Evolutionary conservation across 2,888 invertebrate species (phyloP).

Genomic region (Tipula unca): DNA sequence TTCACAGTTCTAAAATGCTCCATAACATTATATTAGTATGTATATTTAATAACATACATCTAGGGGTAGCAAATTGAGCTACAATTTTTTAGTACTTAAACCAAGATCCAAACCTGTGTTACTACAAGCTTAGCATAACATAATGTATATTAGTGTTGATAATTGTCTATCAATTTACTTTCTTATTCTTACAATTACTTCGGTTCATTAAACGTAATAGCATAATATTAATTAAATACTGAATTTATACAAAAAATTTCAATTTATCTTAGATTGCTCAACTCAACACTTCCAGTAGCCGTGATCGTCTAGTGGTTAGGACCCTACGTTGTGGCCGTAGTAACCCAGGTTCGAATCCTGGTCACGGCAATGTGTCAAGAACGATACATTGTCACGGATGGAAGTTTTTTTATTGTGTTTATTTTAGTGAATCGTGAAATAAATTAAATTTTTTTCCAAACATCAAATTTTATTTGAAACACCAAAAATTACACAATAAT

Average conservation of each 20-base stretch:
- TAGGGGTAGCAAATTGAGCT: too few relatives aligned
- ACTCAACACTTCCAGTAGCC: constrained; percentile 22
- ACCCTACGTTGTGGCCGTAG: constrained; percentile 54
- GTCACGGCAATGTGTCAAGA: constrained; percentile 41
- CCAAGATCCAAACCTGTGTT: constrained; percentile 23
- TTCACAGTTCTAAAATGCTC: too few relatives aligned
- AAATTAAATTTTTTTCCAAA: background rate
- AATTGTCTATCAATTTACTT: background rate
- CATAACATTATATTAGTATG: too few relatives aligned
- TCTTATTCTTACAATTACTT: background rate
- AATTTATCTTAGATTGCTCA: too few relatives aligned
- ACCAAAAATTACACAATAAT: background rate
- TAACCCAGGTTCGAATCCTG: constrained; percentile 55
- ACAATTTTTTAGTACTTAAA: too few relatives aligned
- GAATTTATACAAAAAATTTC: background rate
- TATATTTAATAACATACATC: too few relatives aligned
- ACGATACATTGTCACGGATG: too few relatives aligned
- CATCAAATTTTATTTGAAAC: background rate
- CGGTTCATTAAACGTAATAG: background rate
- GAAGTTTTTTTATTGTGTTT: too few relatives aligned
- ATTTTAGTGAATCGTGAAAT: background rate
- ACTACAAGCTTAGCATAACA: constrained; percentile 23
- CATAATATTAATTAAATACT: background rate
- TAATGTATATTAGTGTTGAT: background rate
- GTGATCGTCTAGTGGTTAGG: constrained; percentile 39